phyloP scores from a whole-genome alignment of 2,797 vertebrate genomes.

The Silurus lanzhouensis region DNA sequence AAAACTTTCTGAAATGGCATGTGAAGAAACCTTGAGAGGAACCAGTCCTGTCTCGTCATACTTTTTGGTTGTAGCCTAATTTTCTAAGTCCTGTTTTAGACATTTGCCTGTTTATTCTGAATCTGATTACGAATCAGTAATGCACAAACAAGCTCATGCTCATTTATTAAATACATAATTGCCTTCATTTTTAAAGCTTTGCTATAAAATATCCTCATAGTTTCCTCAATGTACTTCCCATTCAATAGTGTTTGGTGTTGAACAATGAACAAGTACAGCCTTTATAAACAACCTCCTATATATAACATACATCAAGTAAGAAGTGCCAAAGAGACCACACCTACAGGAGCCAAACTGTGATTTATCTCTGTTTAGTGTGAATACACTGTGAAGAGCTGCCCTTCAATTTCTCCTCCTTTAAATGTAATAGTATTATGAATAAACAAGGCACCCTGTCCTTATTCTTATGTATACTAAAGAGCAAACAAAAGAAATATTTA shows the following conservation, averaged over 20 bases:
- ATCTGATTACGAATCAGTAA: not conserved
- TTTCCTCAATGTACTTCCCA: not conserved
- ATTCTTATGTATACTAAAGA: constrained; percentile 19
- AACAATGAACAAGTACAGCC: not conserved
- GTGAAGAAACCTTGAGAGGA: too few relatives aligned
- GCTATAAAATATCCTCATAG: not conserved
- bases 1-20: too few relatives aligned
- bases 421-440: not conserved
- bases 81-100: not conserved
- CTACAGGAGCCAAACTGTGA: not conserved
- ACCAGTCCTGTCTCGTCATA: not conserved
- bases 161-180: not conserved
- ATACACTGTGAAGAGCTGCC: not conserved
- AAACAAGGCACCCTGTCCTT: not conserved
- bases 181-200: not conserved
- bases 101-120: not conserved
- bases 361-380: not conserved
- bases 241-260: not conserved
- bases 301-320: not conserved
- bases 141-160: not conserved
- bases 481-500: constrained; percentile 37
- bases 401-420: constrained; percentile 1
- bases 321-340: not conserved
- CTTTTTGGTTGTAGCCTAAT: not conserved
- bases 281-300: not conserved